These are phyloP conservation scores for Embiotoca jacksoni DNA, from an alignment of 2,113 vertebrate species.

Conservation along the genomic window DNA sequence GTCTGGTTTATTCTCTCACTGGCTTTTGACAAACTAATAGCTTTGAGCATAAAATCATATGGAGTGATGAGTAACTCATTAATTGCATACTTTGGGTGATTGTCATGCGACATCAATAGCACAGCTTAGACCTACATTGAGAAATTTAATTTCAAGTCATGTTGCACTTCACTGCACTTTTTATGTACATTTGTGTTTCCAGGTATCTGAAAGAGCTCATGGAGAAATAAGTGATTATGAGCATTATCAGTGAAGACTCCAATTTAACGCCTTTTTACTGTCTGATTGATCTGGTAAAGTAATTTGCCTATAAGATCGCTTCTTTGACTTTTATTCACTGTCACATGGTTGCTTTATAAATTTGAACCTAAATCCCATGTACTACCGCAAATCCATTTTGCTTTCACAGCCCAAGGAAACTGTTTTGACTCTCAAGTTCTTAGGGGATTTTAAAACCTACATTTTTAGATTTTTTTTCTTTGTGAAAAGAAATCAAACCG, in stretches of 20 bases:
- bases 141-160: conserved; percentile 1
- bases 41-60: not conserved
- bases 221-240: not conserved
- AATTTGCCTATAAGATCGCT: not conserved
- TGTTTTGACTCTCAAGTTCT: not conserved
- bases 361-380: not conserved
- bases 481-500: not conserved
- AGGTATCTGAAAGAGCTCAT: not conserved
- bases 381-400: not conserved
- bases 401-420: not conserved
- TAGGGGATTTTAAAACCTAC: not conserved
- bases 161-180: not conserved
- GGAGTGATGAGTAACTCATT: not conserved
- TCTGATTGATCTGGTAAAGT: not conserved
- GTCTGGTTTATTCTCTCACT: not conserved
- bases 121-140: not conserved
- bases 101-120: not conserved
- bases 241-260: not conserved
- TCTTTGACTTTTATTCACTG: not conserved
- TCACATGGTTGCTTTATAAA: not conserved
- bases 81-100: not conserved
- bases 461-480: not conserved
- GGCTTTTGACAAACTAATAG: not conserved
- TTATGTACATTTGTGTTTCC: not conserved
- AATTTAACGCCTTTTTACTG: not conserved